Evolutionary conservation across 1,140 invertebrate genomes (phyloP), one percentile per base, ranked within the genome.

Genomic region (Thalassaphorura encarpata): DNA sequence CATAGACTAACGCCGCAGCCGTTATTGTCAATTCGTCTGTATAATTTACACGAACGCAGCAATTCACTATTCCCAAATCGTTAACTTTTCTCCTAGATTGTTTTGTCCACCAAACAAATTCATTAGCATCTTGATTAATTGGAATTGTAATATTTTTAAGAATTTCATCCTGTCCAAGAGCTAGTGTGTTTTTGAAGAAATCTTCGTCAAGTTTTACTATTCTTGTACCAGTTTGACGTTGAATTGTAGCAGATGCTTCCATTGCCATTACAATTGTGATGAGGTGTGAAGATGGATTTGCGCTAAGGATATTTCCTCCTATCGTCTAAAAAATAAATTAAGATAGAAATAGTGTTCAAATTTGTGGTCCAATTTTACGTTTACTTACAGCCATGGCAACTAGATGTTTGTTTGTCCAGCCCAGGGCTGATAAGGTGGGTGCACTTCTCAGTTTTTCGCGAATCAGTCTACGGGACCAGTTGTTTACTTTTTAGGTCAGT

Each of bases 1-100:
- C 69, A 55, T 70, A 80, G 0, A 71, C 72, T 24, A 79, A 63
- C 0, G 59, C 54, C 21, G 76, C 58, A 18, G 72, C 66, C 36
- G 69, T 64, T 21, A 78, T 18, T 21, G 55, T 67, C 23, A 4
- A 33, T 53, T 60, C 49, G 36, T 51, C 39, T 18, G 15, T 15
- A 29, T 36, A 43, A 4, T 40, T 65, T 46, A 80, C 67, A n/a
- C 63, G 43, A 57, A 76, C 68, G 6, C 67, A 70, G 15, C 73
- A 71, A 64, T 78, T 81, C 0, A 78, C 78, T 53, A 80, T 78
- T 21, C 78, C 73, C 56, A 79, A 78, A 64, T 80, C 79, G 63
- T 79, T 77, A 40, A 79, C 78, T 56, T 73, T 64, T 45, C 79
- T 64, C 46, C 73, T 69, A 0, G 77, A 70, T 67, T 80, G 78